Evolutionary conservation across 1,140 invertebrate genomes (phyloP), one percentile per base, ranked within the genome.

Genomic region (Leptinotarsa lineolata): DNA sequence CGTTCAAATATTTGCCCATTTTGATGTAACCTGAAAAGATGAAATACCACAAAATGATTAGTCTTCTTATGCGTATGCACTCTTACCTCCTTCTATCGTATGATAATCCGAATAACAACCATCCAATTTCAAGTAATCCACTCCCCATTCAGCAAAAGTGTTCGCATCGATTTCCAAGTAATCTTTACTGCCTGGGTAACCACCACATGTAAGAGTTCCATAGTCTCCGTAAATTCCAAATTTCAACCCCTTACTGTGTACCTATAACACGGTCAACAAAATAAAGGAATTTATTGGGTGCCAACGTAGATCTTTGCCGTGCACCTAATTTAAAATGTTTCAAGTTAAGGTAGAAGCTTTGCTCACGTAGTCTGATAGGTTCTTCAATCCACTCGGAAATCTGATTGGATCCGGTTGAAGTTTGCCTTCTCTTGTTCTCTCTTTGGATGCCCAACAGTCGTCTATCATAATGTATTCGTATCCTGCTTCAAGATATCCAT

Each of bases 141-240:
- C 92, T 22, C 91, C 91, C 95, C 95, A 97, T 24, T 92, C 89
- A 20, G 92, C 94, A 85, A 96, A 96, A 3, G 93, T 94, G 65
- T 92, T 80, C 0, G 94, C 93, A 85, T 96, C 95, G n/a, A 87
- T 79, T 77, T 91, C 86, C 83, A 95, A 87, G 78, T 93, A 88
- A 24, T 90, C 89, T 12, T 93, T 84, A 74, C 92, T 92, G 13
- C 95, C 95, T 0, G 95, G 95, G 85, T 94, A 97, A 1, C 94
- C 94, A 0, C 87, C 90, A 77, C 95, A 97, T 0, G 95, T 97
- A 59, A 88, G 83, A 8, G 88, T 94, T 2, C 95, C 95, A 86
- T 92, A 95, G 82, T 97, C 94, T 82, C 93, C 91, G 84, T 97
- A 97, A 78, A 97, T 91, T 1, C 94, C 95, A 81, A 97, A 92